These are phyloP conservation scores for Cyphomyrus plagiostoma DNA, from an alignment of 2,113 vertebrate genomes.

Conservation along the genomic window DNA sequence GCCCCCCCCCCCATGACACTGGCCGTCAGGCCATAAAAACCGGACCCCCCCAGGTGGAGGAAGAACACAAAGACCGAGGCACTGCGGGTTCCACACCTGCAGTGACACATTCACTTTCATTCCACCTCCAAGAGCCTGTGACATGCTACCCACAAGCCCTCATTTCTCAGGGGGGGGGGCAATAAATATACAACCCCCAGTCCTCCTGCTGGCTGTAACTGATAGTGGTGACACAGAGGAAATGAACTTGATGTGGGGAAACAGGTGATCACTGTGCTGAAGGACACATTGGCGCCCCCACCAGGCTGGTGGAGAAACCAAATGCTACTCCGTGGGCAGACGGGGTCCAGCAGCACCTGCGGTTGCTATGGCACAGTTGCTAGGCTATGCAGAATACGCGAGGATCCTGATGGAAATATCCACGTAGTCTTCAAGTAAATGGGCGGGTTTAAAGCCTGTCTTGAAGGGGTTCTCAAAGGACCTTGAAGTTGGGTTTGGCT, in stretches of 20 bases:
- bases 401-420: neutral
- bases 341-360: neutral
- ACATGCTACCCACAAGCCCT: neutral
- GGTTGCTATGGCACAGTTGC: neutral
- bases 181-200: neutral
- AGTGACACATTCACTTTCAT: neutral
- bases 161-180: neutral
- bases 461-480: neutral
- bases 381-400: neutral
- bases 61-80: neutral
- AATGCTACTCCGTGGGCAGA: neutral
- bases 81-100: neutral
- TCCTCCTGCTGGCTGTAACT: neutral
- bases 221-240: conserved; percentile 17
- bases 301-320: neutral
- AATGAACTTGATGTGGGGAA: conserved; percentile 2
- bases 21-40: neutral
- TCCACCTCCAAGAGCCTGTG: neutral
- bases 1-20: neutral
- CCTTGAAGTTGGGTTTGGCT: neutral
- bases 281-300: neutral
- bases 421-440: neutral
- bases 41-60: neutral
- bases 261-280: neutral
- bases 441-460: neutral